Conservation (phyloP, 1,140 invertebrate species). For the Spodoptera litura region DNA sequence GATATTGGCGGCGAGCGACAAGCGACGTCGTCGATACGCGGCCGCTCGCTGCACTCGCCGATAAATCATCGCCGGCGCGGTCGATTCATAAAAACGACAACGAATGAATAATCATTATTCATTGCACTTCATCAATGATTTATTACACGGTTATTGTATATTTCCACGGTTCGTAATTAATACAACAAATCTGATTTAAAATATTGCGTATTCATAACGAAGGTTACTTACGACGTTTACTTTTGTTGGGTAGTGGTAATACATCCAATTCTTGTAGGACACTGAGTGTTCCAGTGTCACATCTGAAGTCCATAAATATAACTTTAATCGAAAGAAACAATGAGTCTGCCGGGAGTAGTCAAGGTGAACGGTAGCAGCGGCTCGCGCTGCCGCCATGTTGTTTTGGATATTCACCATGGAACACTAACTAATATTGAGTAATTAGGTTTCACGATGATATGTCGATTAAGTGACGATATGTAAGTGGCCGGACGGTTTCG, state of each 20-base stretch:
- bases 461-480: not conserved
- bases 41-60: constrained; percentile 39
- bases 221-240: too few species aligned
- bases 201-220: constrained; percentile 50
- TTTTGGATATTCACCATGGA: not conserved
- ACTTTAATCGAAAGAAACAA: too few species aligned
- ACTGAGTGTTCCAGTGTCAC: too few species aligned
- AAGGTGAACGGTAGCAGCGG: too few species aligned
- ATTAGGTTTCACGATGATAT: too few species aligned
- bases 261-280: too few species aligned
- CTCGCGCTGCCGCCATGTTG: too few species aligned
- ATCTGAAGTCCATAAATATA: too few species aligned
- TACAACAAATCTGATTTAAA: constrained; percentile 58
- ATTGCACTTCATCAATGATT: constrained; percentile 72
- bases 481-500: constrained; percentile 8
- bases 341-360: too few species aligned
- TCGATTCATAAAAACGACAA: constrained; percentile 63
- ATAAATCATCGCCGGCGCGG: constrained; percentile 56
- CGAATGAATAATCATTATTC: constrained; percentile 71
- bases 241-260: too few species aligned
- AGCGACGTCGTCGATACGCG: constrained; percentile 31
- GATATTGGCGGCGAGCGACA: not conserved
- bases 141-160: constrained; percentile 67
- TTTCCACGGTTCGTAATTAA: constrained; percentile 67
- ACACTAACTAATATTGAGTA: not conserved